Evolutionary conservation across 2,797 vertebrate species (phyloP).

Genomic region (Coccyzus lansbergi): DNA sequence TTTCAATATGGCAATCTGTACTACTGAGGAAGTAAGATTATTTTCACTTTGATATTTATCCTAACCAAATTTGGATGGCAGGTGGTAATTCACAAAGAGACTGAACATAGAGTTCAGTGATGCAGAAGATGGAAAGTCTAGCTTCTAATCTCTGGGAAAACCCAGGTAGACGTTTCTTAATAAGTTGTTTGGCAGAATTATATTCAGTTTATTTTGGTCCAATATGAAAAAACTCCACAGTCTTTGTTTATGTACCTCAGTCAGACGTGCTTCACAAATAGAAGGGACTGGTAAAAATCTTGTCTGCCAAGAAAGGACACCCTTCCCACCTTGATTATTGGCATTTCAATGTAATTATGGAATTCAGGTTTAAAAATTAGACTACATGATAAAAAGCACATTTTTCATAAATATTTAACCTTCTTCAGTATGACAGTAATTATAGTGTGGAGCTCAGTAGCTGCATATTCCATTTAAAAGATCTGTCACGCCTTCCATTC

Average conservation of each 20-base stretch:
- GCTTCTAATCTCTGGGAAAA: neutral
- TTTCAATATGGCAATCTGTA: neutral
- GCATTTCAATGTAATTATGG: constrained; percentile 67
- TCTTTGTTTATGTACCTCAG: neutral
- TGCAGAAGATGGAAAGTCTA: neutral
- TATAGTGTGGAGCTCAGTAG: constrained; percentile 50
- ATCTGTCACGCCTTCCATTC: constrained; percentile 56
- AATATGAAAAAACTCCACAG: neutral
- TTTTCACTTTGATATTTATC: neutral
- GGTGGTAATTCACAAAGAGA: neutral
- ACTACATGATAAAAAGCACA: constrained; percentile 71
- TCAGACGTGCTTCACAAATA: constrained; percentile 6
- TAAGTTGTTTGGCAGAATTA: neutral
- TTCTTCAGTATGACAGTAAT: constrained; percentile 67
- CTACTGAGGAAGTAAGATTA: neutral
- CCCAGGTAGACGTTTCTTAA: neutral
- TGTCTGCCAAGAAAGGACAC: constrained; percentile 32
- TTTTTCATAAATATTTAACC: constrained; percentile 79
- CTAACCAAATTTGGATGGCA: neutral
- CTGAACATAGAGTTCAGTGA: neutral
- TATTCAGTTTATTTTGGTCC: neutral
- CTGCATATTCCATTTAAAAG: constrained; percentile 48
- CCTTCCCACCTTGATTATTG: constrained; percentile 17
- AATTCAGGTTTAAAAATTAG: constrained; percentile 72
- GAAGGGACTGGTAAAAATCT: constrained; percentile 20